phyloP scores from a whole-genome alignment of 2,888 invertebrate genomes.

The Lampropteryx suffumata region DNA sequence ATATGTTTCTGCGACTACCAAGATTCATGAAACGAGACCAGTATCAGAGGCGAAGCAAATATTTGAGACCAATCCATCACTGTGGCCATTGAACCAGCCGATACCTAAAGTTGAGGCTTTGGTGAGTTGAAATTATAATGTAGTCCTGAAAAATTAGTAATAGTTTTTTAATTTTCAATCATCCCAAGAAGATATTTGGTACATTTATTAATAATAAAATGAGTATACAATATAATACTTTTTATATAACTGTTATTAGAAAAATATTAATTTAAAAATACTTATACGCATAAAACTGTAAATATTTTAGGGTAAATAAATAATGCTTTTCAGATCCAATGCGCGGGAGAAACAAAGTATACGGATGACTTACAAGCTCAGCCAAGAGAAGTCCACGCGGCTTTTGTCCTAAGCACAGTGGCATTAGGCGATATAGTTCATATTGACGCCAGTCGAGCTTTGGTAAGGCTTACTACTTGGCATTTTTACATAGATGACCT shows the following conservation, averaged over 20 bases:
- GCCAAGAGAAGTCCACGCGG: constrained; percentile 85
- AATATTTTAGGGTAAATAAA: too few relatives aligned
- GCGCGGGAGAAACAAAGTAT: constrained; percentile 87
- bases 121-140: constrained; percentile 35
- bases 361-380: constrained; percentile 84
- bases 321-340: constrained; percentile 71
- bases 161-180: too few relatives aligned
- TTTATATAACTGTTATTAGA: too few relatives aligned
- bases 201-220: too few relatives aligned
- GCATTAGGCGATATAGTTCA: constrained; percentile 79
- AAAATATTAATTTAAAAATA: too few relatives aligned
- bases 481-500: too few relatives aligned
- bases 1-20: constrained; percentile 43
- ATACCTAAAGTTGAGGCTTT: constrained; percentile 85
- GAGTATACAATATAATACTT: too few relatives aligned
- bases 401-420: constrained; percentile 81
- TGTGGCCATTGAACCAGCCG: constrained; percentile 87
- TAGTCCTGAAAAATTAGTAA: too few relatives aligned
- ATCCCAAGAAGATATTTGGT: too few relatives aligned
- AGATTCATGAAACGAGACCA: constrained; percentile 37
- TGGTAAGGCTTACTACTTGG: too few relatives aligned
- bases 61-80: constrained; percentile 83
- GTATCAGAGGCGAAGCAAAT: constrained; percentile 83
- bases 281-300: too few relatives aligned
- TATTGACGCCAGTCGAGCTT: constrained; percentile 83